phyloP scores from a whole-genome alignment of 2,888 invertebrate species.

The Sesia bembeciformis region DNA sequence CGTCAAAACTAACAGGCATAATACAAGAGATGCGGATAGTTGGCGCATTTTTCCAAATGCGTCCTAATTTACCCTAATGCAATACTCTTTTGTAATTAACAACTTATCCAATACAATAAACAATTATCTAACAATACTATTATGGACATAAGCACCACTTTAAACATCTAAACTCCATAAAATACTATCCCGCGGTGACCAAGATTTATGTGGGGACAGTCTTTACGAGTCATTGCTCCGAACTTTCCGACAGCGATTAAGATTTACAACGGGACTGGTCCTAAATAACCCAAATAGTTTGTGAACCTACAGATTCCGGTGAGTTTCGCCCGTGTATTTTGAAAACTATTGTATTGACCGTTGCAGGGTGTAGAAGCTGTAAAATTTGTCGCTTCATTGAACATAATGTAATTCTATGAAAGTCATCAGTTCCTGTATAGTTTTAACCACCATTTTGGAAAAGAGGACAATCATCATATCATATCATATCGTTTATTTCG shows the following conservation, averaged over 20 bases:
- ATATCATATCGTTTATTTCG: too few species aligned
- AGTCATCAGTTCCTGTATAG: too few species aligned
- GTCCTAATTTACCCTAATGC: too few species aligned
- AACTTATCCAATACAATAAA: slow-evolving; percentile 1
- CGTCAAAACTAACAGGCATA: too few species aligned
- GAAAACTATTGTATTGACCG: neutral
- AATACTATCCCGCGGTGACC: slow-evolving; percentile 7
- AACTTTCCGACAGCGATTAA: slow-evolving; percentile 55
- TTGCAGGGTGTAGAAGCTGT: too few species aligned
- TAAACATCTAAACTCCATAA: slow-evolving; percentile 10
- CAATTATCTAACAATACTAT: slow-evolving; percentile 3
- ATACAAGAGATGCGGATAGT: too few species aligned
- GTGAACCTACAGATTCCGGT: slow-evolving; percentile 4
- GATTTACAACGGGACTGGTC: slow-evolving; percentile 56
- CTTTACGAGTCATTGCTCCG: slow-evolving; percentile 58
- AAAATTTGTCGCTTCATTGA: too few species aligned
- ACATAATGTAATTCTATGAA: too few species aligned
- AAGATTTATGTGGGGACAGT: slow-evolving; percentile 55
- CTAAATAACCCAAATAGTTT: slow-evolving; percentile 66
- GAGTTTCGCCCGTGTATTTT: slow-evolving; percentile 12
- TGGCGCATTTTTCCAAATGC: too few species aligned
- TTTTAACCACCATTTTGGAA: too few species aligned
- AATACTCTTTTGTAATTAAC: neutral
- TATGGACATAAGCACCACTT: slow-evolving; percentile 9
- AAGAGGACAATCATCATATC: too few species aligned